Conservation (phyloP, 2,888 invertebrate genomes). For the Agrochola lychnidis region DNA sequence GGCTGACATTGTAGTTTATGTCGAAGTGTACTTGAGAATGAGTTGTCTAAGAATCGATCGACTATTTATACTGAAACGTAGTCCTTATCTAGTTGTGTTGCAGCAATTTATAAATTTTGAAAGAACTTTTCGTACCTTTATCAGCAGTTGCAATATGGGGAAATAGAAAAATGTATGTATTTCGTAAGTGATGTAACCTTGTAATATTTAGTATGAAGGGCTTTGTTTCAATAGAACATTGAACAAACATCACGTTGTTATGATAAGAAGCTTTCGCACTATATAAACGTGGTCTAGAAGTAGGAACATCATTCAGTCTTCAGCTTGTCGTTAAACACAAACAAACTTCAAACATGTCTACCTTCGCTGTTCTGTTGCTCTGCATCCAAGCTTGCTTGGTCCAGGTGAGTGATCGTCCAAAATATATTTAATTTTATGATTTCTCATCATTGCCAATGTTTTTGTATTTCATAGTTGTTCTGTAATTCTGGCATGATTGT, state of each 20-base stretch:
- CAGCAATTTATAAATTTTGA: slow-evolving; percentile 3
- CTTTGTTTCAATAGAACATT: slow-evolving; percentile 3
- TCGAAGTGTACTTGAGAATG: background rate
- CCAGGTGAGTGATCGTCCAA: no score
- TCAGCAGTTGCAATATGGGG: slow-evolving; percentile 2
- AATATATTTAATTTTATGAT: no score
- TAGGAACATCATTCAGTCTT: slow-evolving; percentile 25
- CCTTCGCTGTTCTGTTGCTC: no score
- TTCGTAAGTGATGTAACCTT: slow-evolving; percentile 1
- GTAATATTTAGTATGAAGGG: background rate
- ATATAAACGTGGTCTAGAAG: background rate
- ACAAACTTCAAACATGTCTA: no score
- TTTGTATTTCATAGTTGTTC: no score
- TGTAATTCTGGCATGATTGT: no score
- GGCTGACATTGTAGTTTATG: slow-evolving; percentile 7
- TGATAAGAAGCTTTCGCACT: background rate
- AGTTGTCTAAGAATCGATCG: background rate
- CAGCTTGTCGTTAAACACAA: slow-evolving; percentile 1
- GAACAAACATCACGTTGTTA: background rate
- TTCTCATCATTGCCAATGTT: no score
- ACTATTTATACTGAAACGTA: slow-evolving; percentile 3
- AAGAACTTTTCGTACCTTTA: background rate
- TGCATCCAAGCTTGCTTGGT: no score
- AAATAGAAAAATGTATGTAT: slow-evolving; percentile 8
- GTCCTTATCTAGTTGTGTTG: slow-evolving; percentile 21